Conservation (phyloP, 2,797 vertebrate genomes). For the Enteromius paludinosus region DNA sequence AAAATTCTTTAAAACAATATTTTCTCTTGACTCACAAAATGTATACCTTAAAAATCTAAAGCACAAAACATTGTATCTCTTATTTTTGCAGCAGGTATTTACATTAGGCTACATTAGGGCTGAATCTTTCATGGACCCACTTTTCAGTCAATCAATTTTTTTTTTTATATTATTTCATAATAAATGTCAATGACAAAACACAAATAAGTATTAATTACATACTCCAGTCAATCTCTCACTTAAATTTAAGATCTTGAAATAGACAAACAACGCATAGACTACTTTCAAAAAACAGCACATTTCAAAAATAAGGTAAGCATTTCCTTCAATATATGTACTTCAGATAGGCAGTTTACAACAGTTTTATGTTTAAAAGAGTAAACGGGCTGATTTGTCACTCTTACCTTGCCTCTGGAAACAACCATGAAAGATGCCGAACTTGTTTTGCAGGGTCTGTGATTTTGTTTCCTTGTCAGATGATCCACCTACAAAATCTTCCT, state of each 20-base stretch:
- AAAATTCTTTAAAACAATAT: background rate
- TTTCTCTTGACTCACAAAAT: background rate
- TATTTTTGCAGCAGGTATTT: no score
- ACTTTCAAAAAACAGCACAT: background rate
- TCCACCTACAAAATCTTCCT: background rate
- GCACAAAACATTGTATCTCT: no score
- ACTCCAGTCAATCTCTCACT: background rate
- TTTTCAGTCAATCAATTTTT: background rate
- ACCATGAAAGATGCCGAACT: background rate
- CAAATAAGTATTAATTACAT: background rate
- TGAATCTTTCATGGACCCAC: background rate
- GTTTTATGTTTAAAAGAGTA: background rate
- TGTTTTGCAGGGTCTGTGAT: background rate
- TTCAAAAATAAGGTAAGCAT: background rate
- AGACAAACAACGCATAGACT: background rate
- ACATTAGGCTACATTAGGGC: no score
- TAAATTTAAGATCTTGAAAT: background rate
- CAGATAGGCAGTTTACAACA: background rate
- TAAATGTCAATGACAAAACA: background rate
- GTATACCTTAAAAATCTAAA: background rate
- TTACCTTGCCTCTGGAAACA: constrained; percentile 9
- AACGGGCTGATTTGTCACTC: background rate
- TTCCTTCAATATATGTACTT: background rate
- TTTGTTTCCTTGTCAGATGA: constrained; percentile 14
- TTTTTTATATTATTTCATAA: background rate